These are phyloP conservation scores for Epizoanthus stellaris DNA, from an alignment of 92 coral and sea anemone species.

Conservation along the genomic window DNA sequence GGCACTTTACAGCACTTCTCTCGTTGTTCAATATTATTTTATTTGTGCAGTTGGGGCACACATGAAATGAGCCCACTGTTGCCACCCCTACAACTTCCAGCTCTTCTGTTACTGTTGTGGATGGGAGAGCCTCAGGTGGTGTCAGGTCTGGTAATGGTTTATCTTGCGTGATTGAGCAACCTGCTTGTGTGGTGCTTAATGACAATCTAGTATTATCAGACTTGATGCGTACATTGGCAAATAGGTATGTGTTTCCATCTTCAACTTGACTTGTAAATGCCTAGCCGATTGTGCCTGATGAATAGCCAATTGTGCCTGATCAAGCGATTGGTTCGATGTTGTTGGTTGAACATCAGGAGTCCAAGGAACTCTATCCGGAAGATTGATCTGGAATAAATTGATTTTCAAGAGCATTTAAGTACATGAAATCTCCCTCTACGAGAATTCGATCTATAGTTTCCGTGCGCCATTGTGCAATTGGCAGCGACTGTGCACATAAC, in stretches of 20 bases:
- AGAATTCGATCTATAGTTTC: too few species aligned
- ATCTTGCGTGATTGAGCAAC: background rate
- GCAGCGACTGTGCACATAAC: too few species aligned
- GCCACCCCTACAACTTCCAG: background rate
- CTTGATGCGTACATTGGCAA: slow-evolving; percentile 28
- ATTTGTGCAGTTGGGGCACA: background rate
- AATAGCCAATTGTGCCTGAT: too few species aligned
- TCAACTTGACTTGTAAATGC: slow-evolving; percentile 30
- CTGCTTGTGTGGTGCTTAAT: background rate
- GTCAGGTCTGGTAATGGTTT: slow-evolving; percentile 3
- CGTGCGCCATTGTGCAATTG: too few species aligned
- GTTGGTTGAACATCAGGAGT: too few species aligned
- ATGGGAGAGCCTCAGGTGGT: slow-evolving; percentile 16
- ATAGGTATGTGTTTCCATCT: slow-evolving; percentile 32
- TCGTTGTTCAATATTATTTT: background rate
- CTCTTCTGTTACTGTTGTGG: background rate
- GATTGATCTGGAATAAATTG: too few species aligned
- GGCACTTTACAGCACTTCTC: background rate
- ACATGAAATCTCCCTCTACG: too few species aligned
- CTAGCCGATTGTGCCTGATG: too few species aligned
- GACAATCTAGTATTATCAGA: slow-evolving; percentile 25
- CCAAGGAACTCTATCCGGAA: too few species aligned
- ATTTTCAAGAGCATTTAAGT: too few species aligned
- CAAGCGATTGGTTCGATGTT: too few species aligned
- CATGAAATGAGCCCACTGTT: background rate